Base-by-base conservation (phyloP, 2,113 vertebrate species). In the Varanus salvator region DNA sequence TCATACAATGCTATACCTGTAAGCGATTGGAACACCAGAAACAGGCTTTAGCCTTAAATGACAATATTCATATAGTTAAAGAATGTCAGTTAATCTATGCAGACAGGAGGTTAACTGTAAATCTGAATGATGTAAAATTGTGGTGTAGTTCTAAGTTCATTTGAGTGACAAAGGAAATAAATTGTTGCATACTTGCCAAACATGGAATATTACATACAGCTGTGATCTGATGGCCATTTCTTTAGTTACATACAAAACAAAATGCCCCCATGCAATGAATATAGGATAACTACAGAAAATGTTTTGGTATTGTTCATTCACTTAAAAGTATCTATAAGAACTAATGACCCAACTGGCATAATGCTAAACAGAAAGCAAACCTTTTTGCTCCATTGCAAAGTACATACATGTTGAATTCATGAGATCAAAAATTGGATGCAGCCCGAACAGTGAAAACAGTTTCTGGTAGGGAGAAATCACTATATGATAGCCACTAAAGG, bases 291-390 rank as follows among this genome's bases (percentile, higher is more conserved):
- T 93, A 94, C 89, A 93, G 93, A 95, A 96, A 96, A 96, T 92
- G 84, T 92, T 91, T 92, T 94, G 90, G 92, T 95, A 94, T 95
- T 96, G 95, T 94, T 96, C 90, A 92, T 95, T 93, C 91, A 1
- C 95, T 93, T 96, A 96, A 96, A 96, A 89, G 95, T 96, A 93
- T 96, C 94, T 96, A 92, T 95, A 94, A 92, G 92, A 94, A 94
- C 95, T 96, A 95, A 96, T 94, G 91, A 93, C 80, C 91, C 93
- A 96, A 93, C 93, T 95, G 91, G 88, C 87, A 88, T 93, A 94
- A 96, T 95, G 93, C 88, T 96, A 93, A 91, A 75, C 95, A 96
- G 95, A 95, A 96, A 95, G 93, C 2, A 93, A 87, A 93, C 94
- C 92, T 90, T 86, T 93, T 91, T 95, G 94, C 92, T 95, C 90